Evolutionary conservation across 2,888 invertebrate genomes (phyloP), one percentile per base, ranked within the genome.

Genomic region (Elysia crispata): DNA sequence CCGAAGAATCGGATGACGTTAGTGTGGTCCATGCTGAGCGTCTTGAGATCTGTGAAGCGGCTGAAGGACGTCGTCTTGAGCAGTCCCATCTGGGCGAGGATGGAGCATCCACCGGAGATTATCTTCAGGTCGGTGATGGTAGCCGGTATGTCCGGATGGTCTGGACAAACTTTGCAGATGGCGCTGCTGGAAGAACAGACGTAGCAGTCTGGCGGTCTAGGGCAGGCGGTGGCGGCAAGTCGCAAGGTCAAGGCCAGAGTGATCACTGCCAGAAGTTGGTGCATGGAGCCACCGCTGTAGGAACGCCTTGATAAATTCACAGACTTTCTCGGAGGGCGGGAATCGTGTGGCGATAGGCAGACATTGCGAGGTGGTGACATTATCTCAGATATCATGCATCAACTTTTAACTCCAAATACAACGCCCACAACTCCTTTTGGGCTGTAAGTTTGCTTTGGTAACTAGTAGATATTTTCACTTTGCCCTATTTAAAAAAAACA

Each of bases 161-260:
- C 54, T 15, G 73, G 73, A 20, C 73, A 73, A 15, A 73, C 11
- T 28, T 73, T 31, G 54, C 73, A 73, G 25, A 73, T 28, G 54
- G 73, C 73, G 25, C 31, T 50, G 25, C n/a, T 25, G 1, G 50
- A 15, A 8, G n/a, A 25, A 25, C 73, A 73, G 23, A 49, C 8
- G 49, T n/a, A 13, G 54, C 73, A 73, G 54, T 49, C 50, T 1
- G 73, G 54, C 11, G 50, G 73, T 3, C 50, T 11, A 1, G 73
- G 73, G 25, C 73, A 73, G 3, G 73, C 33, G 3, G 60, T 3
- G n/a, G 15, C 8, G 23, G 60, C 60, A 3, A 41, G 41, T 11
- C 41, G 5, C 41, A 41, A 11, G 41, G 5, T 41, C 5, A 18
- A 3, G 60, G 60, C 23, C 15, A 60, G n/a, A 20, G 23, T 20